Evolutionary conservation across 1,140 invertebrate species (phyloP), one percentile per base, ranked within the genome.

Genomic region (Sycobia sp.): DNA sequence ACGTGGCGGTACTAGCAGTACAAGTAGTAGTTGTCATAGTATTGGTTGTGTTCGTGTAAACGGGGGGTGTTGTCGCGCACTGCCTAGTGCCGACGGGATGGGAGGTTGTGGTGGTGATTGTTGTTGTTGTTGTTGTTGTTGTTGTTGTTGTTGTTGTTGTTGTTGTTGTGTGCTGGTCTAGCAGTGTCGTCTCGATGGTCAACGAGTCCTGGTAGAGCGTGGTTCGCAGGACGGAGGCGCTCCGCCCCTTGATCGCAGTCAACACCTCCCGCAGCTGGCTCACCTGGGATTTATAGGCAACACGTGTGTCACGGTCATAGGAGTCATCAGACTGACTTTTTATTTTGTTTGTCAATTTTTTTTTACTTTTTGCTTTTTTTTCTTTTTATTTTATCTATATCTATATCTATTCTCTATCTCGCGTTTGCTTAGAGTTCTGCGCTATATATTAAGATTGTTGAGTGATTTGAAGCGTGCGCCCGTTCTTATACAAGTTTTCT

Each of bases 11-110:
- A n/a, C 20, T 50, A 36, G 18, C 29, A 4, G 20, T 38, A 53
- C 3, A 18, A 25, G 36, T 38, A 39, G 50, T 38, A 51, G 49
- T 2, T 14, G 51, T 16, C 22, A 20, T 29, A 41, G 39, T 34
- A 76, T 77, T 73, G 74, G 80, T 70, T 76, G 77, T 79, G 80
- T 82, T 81, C 77, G 80, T 82, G 80, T 82, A 78, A 75, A 77
- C 78, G 70, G 70, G 73, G 72, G 78, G 77, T 82, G 80, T 81
- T 80, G 80, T 82, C 72, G 77, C 78, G 79, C 80, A 76, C 80
- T 80, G 79, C 77, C 77, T 81, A 80, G 75, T 76, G 79, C 74
- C 78, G 60, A 73, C 71, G 71, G 76, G 73, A 73, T 79, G 76
- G 72, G 76, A 77, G 73, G 76, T 78, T 76, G 78, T 80, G 11